Conservation (phyloP, 2,113 vertebrate species). For the Danionella cerebrum region DNA sequence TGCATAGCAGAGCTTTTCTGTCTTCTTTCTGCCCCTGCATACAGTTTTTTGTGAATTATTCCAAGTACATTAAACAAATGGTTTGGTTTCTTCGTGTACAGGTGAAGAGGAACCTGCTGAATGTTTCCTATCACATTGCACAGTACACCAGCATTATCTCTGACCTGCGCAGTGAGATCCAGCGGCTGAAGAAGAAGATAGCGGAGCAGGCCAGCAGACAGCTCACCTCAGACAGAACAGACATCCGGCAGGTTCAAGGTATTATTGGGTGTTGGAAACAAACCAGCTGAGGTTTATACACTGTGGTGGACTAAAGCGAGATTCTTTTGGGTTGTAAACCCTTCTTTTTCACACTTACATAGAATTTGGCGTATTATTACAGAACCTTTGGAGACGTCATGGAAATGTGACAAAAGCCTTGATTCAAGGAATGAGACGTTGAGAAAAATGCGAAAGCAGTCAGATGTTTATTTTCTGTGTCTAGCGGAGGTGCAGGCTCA, state of each 20-base stretch:
- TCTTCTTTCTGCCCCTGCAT: no score
- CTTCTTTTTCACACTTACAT: no score
- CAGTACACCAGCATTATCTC: constrained; percentile 85
- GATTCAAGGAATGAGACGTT: no score
- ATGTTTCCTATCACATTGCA: constrained; percentile 80
- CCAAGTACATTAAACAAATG: no score
- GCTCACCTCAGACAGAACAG: constrained; percentile 49
- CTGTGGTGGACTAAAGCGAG: neutral
- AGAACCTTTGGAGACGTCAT: no score
- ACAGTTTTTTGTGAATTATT: no score
- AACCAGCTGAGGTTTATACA: neutral
- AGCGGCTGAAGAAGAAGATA: constrained; percentile 76
- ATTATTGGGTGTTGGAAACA: neutral
- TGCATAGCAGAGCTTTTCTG: no score
- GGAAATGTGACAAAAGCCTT: no score
- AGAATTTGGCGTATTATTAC: no score
- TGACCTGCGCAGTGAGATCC: constrained; percentile 76
- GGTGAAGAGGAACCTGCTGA: constrained; percentile 83
- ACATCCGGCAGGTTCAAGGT: constrained; percentile 77
- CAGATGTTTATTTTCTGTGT: neutral
- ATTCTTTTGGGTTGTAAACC: neutral
- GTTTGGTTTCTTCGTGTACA: constrained; percentile 45
- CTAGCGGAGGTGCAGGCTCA: constrained; percentile 79
- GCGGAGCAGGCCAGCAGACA: constrained; percentile 62
- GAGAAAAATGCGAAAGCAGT: no score